Percentiles rank a stretch among this genome's conserved stretches.
phyloP scores from a whole-genome alignment of 1,140 invertebrate genomes.

The Magallana gigas region DNA sequence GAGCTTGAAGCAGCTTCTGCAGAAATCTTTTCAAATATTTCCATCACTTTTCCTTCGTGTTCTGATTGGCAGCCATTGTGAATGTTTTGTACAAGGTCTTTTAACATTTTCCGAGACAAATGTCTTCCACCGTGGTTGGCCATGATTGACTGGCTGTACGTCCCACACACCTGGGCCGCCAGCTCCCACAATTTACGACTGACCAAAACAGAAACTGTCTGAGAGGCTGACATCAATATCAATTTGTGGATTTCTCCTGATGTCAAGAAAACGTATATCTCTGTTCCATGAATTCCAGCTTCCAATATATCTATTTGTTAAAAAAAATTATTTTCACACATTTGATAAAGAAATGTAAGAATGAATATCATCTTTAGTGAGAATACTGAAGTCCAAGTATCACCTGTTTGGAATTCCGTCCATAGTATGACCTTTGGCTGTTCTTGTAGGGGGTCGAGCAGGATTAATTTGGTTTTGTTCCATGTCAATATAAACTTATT shows the following conservation, averaged over 20 bases:
- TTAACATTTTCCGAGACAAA: conserved; percentile 25
- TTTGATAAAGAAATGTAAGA: no score
- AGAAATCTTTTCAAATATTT: conserved; percentile 12
- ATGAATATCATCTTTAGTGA: no score
- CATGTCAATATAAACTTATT: conserved; percentile 70
- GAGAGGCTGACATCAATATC: conserved; percentile 40
- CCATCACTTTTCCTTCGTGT: not conserved
- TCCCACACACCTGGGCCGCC: conserved; percentile 35
- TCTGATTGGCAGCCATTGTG: conserved; percentile 36
- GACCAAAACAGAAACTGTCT: conserved; percentile 43
- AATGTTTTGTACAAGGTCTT: conserved; percentile 36
- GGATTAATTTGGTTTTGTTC: conserved; percentile 65
- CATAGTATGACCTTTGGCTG: conserved; percentile 71
- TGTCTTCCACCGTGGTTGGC: conserved; percentile 40
- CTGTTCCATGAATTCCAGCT: conserved; percentile 37
- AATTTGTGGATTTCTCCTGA: conserved; percentile 44
- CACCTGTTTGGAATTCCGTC: conserved; percentile 66
- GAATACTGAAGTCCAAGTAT: not conserved
- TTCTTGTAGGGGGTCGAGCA: conserved; percentile 74
- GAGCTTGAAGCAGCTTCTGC: not conserved
- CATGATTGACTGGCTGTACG: conserved; percentile 43
- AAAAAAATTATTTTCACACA: not conserved
- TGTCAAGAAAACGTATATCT: conserved; percentile 32
- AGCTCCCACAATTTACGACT: conserved; percentile 44
- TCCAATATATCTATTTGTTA: not conserved